Evolutionary conservation across 2,113 vertebrate genomes (phyloP).

Genomic region (Pseudolaguvia tuberculata): DNA sequence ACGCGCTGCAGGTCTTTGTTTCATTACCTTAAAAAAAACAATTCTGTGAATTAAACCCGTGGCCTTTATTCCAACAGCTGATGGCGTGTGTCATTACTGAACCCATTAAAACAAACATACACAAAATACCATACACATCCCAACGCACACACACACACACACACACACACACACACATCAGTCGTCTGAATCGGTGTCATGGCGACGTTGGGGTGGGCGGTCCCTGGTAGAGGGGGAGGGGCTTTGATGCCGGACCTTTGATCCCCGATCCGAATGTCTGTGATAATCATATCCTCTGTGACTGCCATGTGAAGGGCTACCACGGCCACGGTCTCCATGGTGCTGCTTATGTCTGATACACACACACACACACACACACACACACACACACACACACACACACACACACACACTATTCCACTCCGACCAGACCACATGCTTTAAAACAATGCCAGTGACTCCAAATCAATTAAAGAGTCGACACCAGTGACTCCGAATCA

Average conservation of each 20-base stretch:
- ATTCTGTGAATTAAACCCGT: too few species aligned
- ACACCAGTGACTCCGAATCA: not conserved
- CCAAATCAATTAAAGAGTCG: not conserved
- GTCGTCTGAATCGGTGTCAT: constrained; percentile 72
- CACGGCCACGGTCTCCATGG: constrained; percentile 67
- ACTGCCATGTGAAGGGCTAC: constrained; percentile 72
- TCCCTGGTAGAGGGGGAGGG: constrained; percentile 51
- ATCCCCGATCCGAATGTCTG: constrained; percentile 65
- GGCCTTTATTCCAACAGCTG: too few species aligned
- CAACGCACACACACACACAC: too few species aligned
- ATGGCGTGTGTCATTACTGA: too few species aligned
- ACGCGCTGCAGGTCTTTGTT: too few species aligned
- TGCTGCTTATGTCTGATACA: constrained; percentile 67
- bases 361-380: constrained; percentile 54
- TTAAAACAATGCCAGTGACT: too few species aligned
- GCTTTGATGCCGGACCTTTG: constrained; percentile 54
- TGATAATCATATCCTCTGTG: constrained; percentile 68
- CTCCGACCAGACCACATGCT: too few species aligned
- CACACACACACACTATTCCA: too few species aligned
- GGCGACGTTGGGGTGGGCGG: constrained; percentile 59
- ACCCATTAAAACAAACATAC: too few species aligned
- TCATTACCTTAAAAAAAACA: too few species aligned
- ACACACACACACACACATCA: constrained; percentile 46
- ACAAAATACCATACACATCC: too few species aligned
- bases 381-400: too few species aligned